Conservation (phyloP, 1,140 invertebrate species). For the Cherax quadricarinatus region DNA sequence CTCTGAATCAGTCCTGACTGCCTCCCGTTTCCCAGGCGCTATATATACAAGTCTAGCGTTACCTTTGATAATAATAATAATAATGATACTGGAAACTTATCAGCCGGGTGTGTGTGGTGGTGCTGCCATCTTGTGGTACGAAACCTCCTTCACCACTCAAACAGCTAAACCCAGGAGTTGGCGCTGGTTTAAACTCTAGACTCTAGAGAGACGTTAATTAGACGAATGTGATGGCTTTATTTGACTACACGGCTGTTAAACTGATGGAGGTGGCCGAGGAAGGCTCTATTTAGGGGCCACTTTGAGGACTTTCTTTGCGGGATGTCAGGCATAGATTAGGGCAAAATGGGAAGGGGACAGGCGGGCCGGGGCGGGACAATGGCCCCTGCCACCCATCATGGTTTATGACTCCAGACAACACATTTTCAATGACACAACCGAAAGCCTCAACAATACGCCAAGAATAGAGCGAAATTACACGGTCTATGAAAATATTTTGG, state of each 20-base stretch:
- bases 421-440: slow-evolving; percentile 62
- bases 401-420: slow-evolving; percentile 30
- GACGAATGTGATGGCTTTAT: slow-evolving; percentile 70
- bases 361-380: slow-evolving; percentile 11
- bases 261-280: slow-evolving; percentile 63
- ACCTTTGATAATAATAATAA: too few relatives aligned
- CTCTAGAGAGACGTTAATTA: slow-evolving; percentile 61
- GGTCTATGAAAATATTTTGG: slow-evolving; percentile 68
- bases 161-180: not conserved
- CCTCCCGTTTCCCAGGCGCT: too few relatives aligned
- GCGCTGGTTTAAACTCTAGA: slow-evolving; percentile 47
- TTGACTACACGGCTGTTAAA: slow-evolving; percentile 70
- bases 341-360: slow-evolving; percentile 65
- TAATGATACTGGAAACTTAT: too few relatives aligned
- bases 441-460: slow-evolving; percentile 58
- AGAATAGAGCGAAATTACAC: slow-evolving; percentile 66
- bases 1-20: too few relatives aligned
- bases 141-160: slow-evolving; percentile 2
- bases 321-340: slow-evolving; percentile 57
- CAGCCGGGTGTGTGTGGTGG: slow-evolving; percentile 6
- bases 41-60: too few relatives aligned
- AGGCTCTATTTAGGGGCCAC: slow-evolving; percentile 66
- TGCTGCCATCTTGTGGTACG: slow-evolving; percentile 60
- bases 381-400: slow-evolving; percentile 19
- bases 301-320: slow-evolving; percentile 70